Evolutionary conservation across 2,113 vertebrate species (phyloP), one percentile per base, ranked within the genome.

Genomic region (Alaudala cheleensis): DNA sequence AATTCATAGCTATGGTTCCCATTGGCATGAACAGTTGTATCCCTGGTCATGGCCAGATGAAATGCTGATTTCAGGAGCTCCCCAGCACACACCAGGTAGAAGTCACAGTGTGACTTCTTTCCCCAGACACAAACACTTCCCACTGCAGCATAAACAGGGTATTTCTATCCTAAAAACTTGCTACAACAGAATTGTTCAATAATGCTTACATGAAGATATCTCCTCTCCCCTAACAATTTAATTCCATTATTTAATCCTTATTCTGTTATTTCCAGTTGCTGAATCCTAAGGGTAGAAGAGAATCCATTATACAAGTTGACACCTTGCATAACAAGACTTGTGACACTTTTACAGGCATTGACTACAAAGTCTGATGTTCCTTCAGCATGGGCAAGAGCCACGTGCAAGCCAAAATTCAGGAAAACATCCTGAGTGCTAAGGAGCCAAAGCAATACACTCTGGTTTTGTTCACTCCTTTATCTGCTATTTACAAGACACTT

Each of bases 21-120:
- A 61, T 8, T 19, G 11, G 33, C 3, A 4, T 4, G 3, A 72
- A 34, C 12, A 34, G 6, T 1, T 5, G 3, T 21, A n/a, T 10
- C 19, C 4, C 19, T 72, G 34, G 8, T 17, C 53, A 34, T 3
- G 8, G 53, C 21, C 71, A 44, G 9, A 12, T 45, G 20, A 42
- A 88, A 62, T 10, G 24, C 1, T 51, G 31, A 57, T 61, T 88
- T 57, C 60, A 37, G 28, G 3, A 56, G 45, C n/a, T 54, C 9
- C 33, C 21, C 81, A 83, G 58, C 42, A 72, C 24, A 39, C 4
- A 58, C 10, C 29, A 34, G 18, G 4, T 14, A 15, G 18, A 67
- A 96, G 37, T 17, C 64, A 54, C 28, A 83, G 13, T 26, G 44
- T 40, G 58, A 64, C 20, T 24, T n/a, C 14, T n/a, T 44, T 6